Base-by-base conservation (phyloP, 2,113 vertebrate genomes). In the Pseudolaguvia tuberculata region DNA sequence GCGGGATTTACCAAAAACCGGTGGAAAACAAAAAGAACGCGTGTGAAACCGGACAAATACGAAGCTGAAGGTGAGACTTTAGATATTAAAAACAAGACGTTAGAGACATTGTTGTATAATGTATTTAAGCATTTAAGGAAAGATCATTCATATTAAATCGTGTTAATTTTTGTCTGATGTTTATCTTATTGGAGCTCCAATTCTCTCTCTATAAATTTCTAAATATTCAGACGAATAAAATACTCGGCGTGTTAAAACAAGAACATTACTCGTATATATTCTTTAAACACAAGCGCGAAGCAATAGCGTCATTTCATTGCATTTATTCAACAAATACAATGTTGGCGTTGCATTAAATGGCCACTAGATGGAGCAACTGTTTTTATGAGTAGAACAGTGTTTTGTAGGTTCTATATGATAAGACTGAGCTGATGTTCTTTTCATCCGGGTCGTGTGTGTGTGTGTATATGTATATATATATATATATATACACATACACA, bases 1-100 rank as follows among this genome's bases (percentile, higher is more conserved):
- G 67, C 31, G 29, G 68, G 68, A 50, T 23, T 70, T 56, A 14
- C 11, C 29, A 20, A 52, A 70, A 70, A 42, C 52, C n/a, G 51
- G 68, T 70, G 13, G 45, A 18, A 4, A 5, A 70, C 7, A 42
- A 2, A 17, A 18, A 4, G 18, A 50, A 48, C 23, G 23, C 10
- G 63, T 50, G 45, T 6, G 23, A 23, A 4, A 11, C 5, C 3
- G 21, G 9, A 17, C 23, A 67, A 67, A 50, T 67, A 5, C 17
- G 7, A n/a, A n/a, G n/a, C n/a, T 45, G 23, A 67, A 67, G 63
- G 63, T 67, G 63, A 67, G 45, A 5, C 15, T 18, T 48, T 20
- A 12, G 9, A n/a, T n/a, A 25, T 48, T 10, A 27, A 14, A 45
- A 65, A 8, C 23, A 27, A 65, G 17, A 13, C 27, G n/a, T n/a